Conservation (phyloP, 2,113 vertebrate species). For the Cnemophilus loriae region DNA sequence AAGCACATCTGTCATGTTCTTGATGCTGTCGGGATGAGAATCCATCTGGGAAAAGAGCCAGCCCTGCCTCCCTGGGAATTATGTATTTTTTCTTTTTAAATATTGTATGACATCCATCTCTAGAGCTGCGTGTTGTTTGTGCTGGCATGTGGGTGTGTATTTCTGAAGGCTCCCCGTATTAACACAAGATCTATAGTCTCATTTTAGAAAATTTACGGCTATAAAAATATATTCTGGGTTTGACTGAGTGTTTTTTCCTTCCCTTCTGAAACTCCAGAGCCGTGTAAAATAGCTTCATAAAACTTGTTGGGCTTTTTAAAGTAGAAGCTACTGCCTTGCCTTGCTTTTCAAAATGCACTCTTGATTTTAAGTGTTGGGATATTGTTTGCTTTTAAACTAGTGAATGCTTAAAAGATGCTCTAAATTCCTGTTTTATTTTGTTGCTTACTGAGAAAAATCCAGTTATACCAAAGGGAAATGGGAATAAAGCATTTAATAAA, state of each 20-base stretch:
- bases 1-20: conserved; percentile 8
- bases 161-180: conserved; percentile 8
- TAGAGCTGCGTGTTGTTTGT: neutral
- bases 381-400: neutral
- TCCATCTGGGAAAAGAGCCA: conserved; percentile 22
- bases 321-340: neutral
- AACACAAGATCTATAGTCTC: conserved; percentile 31
- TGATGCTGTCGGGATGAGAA: neutral
- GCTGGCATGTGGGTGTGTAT: neutral
- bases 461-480: neutral
- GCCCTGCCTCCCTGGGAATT: neutral
- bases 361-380: neutral
- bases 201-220: neutral
- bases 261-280: neutral
- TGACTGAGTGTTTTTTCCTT: neutral
- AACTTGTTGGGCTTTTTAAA: conserved; percentile 21
- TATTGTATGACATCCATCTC: neutral
- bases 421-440: neutral
- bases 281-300: neutral
- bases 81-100: neutral
- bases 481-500: neutral
- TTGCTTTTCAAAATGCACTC: neutral
- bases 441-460: conserved; percentile 16
- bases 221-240: neutral
- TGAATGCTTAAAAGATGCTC: neutral